Evolutionary conservation across 2,888 invertebrate species (phyloP).

Genomic region (Tenthredo scrophulariae): DNA sequence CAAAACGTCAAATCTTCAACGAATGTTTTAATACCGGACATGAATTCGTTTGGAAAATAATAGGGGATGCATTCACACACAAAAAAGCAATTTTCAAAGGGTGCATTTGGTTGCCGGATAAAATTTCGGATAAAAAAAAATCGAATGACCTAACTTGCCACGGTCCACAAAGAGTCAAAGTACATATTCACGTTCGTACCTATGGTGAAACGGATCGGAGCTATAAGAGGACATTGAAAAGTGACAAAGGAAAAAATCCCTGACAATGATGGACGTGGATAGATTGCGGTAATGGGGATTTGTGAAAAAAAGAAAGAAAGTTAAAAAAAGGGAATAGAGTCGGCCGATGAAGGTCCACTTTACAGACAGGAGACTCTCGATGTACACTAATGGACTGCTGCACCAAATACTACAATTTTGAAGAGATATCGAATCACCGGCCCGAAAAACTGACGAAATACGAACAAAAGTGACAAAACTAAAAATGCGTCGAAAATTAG

Average conservation of each 20-base stretch:
- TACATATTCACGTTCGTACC: conserved; percentile 38
- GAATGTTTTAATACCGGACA: not conserved
- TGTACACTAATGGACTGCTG: conserved; percentile 23
- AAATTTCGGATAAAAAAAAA: not conserved
- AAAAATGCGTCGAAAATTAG: not conserved
- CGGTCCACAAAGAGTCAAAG: conserved; percentile 18
- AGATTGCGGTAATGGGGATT: conserved; percentile 44
- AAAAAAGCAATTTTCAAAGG: not conserved
- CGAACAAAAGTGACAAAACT: not conserved
- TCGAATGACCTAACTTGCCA: not conserved
- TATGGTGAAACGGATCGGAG: not conserved
- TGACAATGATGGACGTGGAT: conserved; percentile 40
- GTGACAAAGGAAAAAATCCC: conserved; percentile 33
- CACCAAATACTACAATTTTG: not conserved
- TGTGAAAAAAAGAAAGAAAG: conserved; percentile 1
- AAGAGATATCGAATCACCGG: not conserved
- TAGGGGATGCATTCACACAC: too few species aligned
- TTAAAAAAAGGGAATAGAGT: not conserved
- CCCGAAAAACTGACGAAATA: not conserved
- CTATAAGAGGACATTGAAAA: conserved; percentile 27
- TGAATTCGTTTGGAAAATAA: not conserved
- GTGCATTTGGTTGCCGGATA: not conserved
- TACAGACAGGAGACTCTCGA: not conserved
- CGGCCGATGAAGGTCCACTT: conserved; percentile 14
- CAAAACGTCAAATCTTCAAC: not conserved